These are phyloP conservation scores for Maconellicoccus hirsutus DNA, from an alignment of 1,140 invertebrate genomes.

Conservation along the genomic window DNA sequence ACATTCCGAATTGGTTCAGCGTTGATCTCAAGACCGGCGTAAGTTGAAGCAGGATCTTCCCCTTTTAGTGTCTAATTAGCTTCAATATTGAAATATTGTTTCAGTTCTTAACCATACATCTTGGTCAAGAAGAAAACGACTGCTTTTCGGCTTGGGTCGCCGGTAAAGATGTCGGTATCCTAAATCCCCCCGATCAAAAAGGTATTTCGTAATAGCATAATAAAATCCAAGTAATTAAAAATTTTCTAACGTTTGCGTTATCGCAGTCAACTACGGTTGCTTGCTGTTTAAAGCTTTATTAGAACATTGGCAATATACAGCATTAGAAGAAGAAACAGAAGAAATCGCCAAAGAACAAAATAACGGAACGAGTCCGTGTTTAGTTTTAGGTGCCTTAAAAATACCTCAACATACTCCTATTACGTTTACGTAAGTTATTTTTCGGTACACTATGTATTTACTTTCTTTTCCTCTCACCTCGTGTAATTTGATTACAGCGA, in stretches of 20 bases:
- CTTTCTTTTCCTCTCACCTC: not conserved
- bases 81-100: too few species aligned
- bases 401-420: slow-evolving; percentile 92
- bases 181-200: slow-evolving; percentile 65
- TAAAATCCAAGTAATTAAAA: not conserved
- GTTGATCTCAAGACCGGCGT: slow-evolving; percentile 97
- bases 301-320: slow-evolving; percentile 81
- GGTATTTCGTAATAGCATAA: slow-evolving; percentile 36
- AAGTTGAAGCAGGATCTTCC: slow-evolving; percentile 37
- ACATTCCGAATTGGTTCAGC: slow-evolving; percentile 98
- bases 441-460: too few species aligned
- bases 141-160: slow-evolving; percentile 98
- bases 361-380: slow-evolving; percentile 35
- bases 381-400: slow-evolving; percentile 58
- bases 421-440: slow-evolving; percentile 68
- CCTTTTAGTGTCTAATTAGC: too few species aligned
- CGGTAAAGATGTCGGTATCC: slow-evolving; percentile 82
- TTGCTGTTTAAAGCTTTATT: slow-evolving; percentile 86
- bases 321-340: slow-evolving; percentile 48
- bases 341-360: slow-evolving; percentile 39
- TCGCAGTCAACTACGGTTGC: slow-evolving; percentile 88
- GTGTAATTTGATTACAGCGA: slow-evolving; percentile 35
- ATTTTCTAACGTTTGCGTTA: not conserved
- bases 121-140: slow-evolving; percentile 93
- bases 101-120: slow-evolving; percentile 91